Evolutionary conservation across 2,113 vertebrate species (phyloP).

Genomic region (Menidia beryllina): DNA sequence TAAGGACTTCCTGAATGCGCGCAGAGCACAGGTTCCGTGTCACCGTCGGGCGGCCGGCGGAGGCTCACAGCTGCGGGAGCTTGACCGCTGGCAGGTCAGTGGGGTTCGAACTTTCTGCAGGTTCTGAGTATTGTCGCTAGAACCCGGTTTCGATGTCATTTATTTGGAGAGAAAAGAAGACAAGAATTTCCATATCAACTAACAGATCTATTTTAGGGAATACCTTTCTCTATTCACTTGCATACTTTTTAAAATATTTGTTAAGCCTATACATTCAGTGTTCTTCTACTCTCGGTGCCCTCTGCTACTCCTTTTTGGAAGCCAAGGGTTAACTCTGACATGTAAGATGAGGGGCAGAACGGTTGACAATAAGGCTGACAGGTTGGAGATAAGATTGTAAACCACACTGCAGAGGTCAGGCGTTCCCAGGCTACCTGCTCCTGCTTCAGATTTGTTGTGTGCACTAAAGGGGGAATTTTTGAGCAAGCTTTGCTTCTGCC

Average conservation of each 20-base stretch:
- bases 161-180: too few species aligned
- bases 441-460: neutral
- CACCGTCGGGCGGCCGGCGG: neutral
- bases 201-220: too few species aligned
- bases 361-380: neutral
- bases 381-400: constrained; percentile 24
- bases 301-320: neutral
- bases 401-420: neutral
- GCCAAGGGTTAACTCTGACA: neutral
- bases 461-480: neutral
- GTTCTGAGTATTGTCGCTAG: too few species aligned
- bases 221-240: too few species aligned
- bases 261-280: neutral
- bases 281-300: too few species aligned
- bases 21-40: constrained; percentile 23
- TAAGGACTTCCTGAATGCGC: constrained; percentile 66
- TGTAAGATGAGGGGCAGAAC: constrained; percentile 6
- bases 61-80: constrained; percentile 14
- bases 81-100: constrained; percentile 55
- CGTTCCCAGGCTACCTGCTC: constrained; percentile 27
- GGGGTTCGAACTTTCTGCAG: neutral
- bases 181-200: too few species aligned
- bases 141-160: too few species aligned
- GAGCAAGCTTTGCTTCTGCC: neutral
- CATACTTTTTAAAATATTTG: neutral